These are phyloP conservation scores for Leucophenga montana DNA, from an alignment of 2,888 invertebrate species.

Conservation along the genomic window DNA sequence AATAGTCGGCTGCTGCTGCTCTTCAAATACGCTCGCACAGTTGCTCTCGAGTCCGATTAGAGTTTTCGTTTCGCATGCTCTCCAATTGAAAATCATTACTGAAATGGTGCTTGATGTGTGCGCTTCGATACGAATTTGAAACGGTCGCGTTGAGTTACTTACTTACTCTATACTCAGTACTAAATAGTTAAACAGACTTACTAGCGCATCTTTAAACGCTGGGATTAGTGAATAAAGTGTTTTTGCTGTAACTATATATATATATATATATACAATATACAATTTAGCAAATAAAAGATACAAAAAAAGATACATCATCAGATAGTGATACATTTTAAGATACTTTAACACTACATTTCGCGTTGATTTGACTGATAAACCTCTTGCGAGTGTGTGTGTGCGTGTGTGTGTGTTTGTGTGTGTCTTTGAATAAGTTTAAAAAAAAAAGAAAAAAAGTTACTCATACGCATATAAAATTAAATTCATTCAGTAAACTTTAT, in stretches of 20 bases:
- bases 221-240: too few relatives aligned
- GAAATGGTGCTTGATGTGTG: constrained; percentile 1
- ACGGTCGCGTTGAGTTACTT: background rate
- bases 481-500: constrained; percentile 13
- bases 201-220: too few relatives aligned
- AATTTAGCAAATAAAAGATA: background rate
- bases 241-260: too few relatives aligned
- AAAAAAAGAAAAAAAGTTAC: constrained; percentile 8
- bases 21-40: too few relatives aligned
- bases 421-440: background rate
- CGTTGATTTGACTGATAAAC: too few relatives aligned
- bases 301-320: constrained; percentile 1
- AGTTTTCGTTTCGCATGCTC: constrained; percentile 10
- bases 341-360: too few relatives aligned
- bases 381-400: too few relatives aligned
- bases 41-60: background rate
- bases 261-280: background rate
- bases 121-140: background rate
- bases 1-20: too few relatives aligned
- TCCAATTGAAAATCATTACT: constrained; percentile 3
- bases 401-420: background rate
- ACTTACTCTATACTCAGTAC: background rate
- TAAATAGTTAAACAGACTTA: too few relatives aligned
- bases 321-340: too few relatives aligned
- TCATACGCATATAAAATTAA: constrained; percentile 5